Conservation (phyloP, 2,113 vertebrate species). For the Alexandromys fortis region DNA sequence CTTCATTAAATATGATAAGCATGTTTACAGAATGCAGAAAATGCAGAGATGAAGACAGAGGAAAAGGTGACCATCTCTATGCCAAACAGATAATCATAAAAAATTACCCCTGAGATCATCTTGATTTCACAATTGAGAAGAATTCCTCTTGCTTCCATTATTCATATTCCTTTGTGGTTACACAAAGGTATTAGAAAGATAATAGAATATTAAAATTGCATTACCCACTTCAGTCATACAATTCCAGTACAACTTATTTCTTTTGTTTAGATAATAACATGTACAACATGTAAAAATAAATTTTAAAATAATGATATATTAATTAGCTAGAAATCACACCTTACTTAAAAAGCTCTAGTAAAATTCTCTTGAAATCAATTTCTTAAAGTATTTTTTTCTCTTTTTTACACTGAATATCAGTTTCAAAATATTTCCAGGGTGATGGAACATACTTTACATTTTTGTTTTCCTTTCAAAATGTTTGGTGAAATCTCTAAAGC, state of each 20-base stretch:
- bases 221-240: too few species aligned
- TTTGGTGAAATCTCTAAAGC: neutral
- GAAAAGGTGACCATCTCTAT: neutral
- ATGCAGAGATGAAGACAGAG: neutral
- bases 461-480: neutral
- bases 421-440: slow-evolving; percentile 4
- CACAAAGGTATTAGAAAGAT: too few species aligned
- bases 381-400: neutral
- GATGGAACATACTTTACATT: neutral
- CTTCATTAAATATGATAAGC: neutral
- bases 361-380: neutral
- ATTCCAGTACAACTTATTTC: neutral
- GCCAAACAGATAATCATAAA: neutral
- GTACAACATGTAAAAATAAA: neutral
- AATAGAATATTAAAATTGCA: neutral
- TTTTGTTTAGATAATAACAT: neutral
- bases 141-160: neutral
- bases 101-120: fast-evolving
- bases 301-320: neutral
- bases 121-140: neutral
- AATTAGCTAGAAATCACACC: neutral
- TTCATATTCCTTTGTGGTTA: fast-evolving
- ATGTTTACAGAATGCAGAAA: neutral
- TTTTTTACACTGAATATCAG: neutral
- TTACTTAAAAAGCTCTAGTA: neutral